Evolutionary conservation across 2,888 invertebrate genomes (phyloP), one percentile per base, ranked within the genome.

Genomic region (Epiblema foenella): DNA sequence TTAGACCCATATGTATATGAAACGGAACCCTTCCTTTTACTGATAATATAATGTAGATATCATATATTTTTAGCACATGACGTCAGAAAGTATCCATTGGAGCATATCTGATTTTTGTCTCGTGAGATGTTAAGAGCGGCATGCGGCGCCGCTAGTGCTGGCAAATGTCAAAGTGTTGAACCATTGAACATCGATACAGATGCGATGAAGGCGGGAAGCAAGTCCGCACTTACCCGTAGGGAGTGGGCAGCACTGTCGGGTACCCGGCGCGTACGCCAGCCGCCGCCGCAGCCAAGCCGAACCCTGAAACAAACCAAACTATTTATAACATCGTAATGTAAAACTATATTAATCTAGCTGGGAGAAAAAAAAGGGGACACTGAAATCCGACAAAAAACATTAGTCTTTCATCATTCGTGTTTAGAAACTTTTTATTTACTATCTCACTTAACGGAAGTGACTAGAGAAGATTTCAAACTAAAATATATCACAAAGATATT

Each of bases 241-340:
- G 97, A 77, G 97, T 95, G 73, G 96, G 97, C 81, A 97, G 93
- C 75, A 97, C 95, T 62, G 96, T 94, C 68, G 96, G 97, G 86
- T 97, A 97, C 76, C 97, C 97, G 20, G 97, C 94, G 77, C 97
- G 95, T 74, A 97, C 96, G 75, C 97, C 96, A 66, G 95, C 94
- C 76, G 96, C 95, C 54, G 93, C 93, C 56, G 93, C 92, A 12
- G 93, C 91, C 75, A 93, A 75, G 8, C 92, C 90, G 75, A 93
- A 93, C 72, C 92, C 92, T 92, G 90, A 67, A 91, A 90, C 87
- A 86, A 89, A 86, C 75, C 75, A 69, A 75, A 58, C 68, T 77
- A 80, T 80, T 79, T 80, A 78, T 82, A 81, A 79, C 72, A 74
- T 68, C 39, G 75, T 69, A 76, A 74, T 75, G 68, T 76, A 66